Percentiles rank a stretch among this genome's conserved stretches.
Evolutionary conservation across 2,113 vertebrate genomes (phyloP).

Genomic region (Cynopterus brachyotis): DNA sequence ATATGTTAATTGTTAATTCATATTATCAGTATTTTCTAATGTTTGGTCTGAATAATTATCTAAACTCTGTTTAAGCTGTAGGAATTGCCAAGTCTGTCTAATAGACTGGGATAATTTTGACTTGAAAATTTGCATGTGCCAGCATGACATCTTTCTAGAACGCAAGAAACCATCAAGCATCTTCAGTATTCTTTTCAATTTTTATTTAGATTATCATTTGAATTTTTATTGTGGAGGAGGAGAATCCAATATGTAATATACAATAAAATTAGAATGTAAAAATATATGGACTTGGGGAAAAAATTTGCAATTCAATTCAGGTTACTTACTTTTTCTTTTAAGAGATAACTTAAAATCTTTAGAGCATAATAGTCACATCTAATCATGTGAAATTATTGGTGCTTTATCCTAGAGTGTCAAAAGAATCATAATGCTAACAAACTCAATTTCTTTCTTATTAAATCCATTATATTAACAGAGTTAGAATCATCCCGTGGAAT

Average conservation of each 20-base stretch:
- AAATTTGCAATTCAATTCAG: not conserved
- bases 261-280: conserved; percentile 21
- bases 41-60: not conserved
- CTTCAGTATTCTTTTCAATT: not conserved
- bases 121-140: conserved; percentile 32
- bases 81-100: not conserved
- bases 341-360: conserved; percentile 32
- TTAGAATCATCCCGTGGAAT: conserved; percentile 26
- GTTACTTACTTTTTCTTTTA: conserved; percentile 29
- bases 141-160: not conserved
- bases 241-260: not conserved
- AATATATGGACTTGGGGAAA: not conserved
- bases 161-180: not conserved
- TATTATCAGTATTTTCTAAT: conserved; percentile 40
- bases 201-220: conserved; percentile 29
- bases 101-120: not conserved
- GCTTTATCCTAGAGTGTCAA: not conserved
- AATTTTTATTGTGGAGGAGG: conserved; percentile 13
- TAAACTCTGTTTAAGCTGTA: not conserved
- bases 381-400: not conserved
- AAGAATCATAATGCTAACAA: not conserved
- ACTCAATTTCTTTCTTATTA: not conserved
- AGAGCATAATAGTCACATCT: not conserved
- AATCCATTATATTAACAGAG: not conserved
- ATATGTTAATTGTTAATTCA: not conserved